Base-by-base conservation (phyloP, 2,113 vertebrate species). In the Pollimyrus isidori region DNA sequence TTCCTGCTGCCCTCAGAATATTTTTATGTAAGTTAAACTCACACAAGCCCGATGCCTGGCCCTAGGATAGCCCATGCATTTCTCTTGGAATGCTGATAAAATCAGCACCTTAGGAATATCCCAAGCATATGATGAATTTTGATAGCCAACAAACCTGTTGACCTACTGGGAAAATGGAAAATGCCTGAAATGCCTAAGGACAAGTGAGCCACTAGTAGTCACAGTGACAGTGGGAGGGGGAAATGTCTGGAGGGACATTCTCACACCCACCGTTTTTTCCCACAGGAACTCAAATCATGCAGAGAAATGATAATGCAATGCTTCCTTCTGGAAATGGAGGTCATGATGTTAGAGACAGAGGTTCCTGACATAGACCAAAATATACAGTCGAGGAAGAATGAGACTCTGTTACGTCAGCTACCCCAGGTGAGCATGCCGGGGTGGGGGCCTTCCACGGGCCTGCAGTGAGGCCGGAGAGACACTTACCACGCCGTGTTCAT, bases 371-470 rank as follows among this genome's bases (percentile, higher is more conserved):
- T 23, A 5, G 73, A 52, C 26, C 23, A 23, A 0, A 13, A 56
- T 15, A 56, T 82, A n/a, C 1, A 11, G 48, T 76, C 13, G 4
- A 6, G 10, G 30, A 53, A 53, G 48, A 56, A 86, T 10, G 30
- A 73, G 0, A 56, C 7, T 9, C 17, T 50, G 88, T 10, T 52
- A 30, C 6, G 7, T 15, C 15, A 49, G 73, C 30, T 52, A 17
- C 45, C 17, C 48, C 21, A 39, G 85, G 90, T 90, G 90, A 91
- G 89, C 82, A 21, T 21, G 30, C 23, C 17, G 3, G 17, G 45
- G 45, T 42, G 39, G 39, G 19, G 39, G 45, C 6, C 9, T 4
- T 3, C 45, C 39, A 23, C 9, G 21, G 19, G 45, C 7, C 21
- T n/a, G 45, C 76, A 82, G 76, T 15, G 76, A 21, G 39, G 15